Conservation (phyloP, 2,888 invertebrate genomes). For the Melipona bicolor region DNA sequence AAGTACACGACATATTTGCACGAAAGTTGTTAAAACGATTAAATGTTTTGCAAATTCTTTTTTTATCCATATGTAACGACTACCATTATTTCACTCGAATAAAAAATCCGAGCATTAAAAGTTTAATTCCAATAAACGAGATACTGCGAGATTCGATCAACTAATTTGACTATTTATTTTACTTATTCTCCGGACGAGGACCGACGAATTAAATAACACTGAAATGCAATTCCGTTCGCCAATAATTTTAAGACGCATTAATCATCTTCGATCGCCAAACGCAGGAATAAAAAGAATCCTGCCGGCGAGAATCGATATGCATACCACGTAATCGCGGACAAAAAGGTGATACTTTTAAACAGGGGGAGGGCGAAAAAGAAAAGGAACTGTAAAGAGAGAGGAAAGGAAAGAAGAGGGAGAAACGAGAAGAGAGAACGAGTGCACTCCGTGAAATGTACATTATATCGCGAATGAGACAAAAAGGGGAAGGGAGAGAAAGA, state of each 20-base stretch:
- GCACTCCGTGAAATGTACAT: slow-evolving; percentile 33
- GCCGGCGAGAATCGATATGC: neutral
- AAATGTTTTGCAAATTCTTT: too few species aligned
- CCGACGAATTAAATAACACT: too few species aligned
- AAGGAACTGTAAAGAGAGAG: too few species aligned
- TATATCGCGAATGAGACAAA: slow-evolving; percentile 7
- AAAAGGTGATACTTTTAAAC: slow-evolving; percentile 21
- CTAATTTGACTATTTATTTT: too few species aligned
- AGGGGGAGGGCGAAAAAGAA: neutral
- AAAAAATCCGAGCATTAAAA: too few species aligned
- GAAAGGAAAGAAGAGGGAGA: neutral
- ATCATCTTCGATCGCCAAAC: neutral
- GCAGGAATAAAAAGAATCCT: neutral
- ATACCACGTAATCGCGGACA: neutral
- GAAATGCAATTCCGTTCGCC: neutral
- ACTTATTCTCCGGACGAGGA: too few species aligned
- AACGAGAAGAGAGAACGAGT: slow-evolving; percentile 3
- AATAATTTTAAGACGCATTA: neutral
- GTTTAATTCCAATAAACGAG: too few species aligned
- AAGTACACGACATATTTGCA: too few species aligned
- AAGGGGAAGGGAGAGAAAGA: neutral
- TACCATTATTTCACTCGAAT: too few species aligned
- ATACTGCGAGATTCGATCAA: too few species aligned
- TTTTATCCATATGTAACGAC: too few species aligned
- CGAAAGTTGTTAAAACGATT: too few species aligned